Conservation (phyloP, 2,113 vertebrate genomes). For the Corythornis vintsioides region DNA sequence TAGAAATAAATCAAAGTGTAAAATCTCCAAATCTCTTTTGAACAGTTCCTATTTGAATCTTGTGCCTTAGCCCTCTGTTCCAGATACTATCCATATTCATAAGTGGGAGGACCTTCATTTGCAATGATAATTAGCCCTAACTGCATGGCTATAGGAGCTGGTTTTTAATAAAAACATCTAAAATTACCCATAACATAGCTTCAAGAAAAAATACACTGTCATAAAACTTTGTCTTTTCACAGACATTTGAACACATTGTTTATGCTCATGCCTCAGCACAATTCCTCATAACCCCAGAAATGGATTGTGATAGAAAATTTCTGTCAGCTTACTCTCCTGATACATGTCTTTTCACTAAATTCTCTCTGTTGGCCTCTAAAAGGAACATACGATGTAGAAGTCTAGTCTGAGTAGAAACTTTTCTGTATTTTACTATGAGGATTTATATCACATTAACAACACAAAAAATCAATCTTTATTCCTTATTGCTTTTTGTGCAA, state of each 20-base stretch:
- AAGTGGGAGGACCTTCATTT: neutral
- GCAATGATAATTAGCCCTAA: neutral
- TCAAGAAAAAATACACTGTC: neutral
- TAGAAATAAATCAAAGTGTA: neutral
- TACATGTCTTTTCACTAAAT: slow-evolving; percentile 32
- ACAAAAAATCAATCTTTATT: slow-evolving; percentile 20
- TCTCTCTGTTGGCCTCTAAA: slow-evolving; percentile 1
- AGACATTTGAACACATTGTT: neutral
- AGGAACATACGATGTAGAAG: slow-evolving; percentile 21
- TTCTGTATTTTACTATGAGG: slow-evolving; percentile 28
- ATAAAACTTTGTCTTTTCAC: neutral
- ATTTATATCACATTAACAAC: slow-evolving; percentile 47
- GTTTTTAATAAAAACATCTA: neutral
- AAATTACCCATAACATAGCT: neutral
- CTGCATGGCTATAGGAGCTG: neutral
- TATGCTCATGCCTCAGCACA: neutral
- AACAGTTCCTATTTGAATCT: neutral
- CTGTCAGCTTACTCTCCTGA: slow-evolving; percentile 14
- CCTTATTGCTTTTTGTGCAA: neutral
- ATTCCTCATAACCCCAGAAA: neutral
- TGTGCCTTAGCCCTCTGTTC: neutral
- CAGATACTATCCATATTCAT: neutral
- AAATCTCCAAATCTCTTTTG: neutral
- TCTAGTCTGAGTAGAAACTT: slow-evolving; percentile 10
- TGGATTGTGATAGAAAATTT: slow-evolving; percentile 12